Evolutionary conservation across 2,888 invertebrate genomes (phyloP), one percentile per base, ranked within the genome.

Genomic region (Drosophila neotestacea): DNA sequence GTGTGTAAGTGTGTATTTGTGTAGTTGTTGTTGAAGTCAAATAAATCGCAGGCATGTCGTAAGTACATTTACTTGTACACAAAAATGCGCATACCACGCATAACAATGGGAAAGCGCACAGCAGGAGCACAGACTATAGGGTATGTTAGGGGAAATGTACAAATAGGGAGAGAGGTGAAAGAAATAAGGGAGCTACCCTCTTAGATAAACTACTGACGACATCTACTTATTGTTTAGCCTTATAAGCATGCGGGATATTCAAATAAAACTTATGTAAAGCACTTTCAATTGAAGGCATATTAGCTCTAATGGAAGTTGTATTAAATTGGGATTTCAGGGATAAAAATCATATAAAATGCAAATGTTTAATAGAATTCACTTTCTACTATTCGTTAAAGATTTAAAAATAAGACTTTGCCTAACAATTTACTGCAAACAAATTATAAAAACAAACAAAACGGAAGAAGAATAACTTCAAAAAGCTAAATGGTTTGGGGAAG

Each of bases 11-110:
- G 51, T 64, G 36, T 66, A 36, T 36, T 22, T 50, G 32, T 50
- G 6, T 55, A 63, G 50, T 65, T 55, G 58, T 62, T 82, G 59
- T 56, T 61, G 54, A 58, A 83, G 88, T 71, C 78, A 84, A 88
- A 84, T 88, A 84, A 84, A 88, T 88, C 89, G 81, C 66, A 62
- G 67, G 80, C 88, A 77, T 85, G 88, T 76, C 68, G 62, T 62
- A 74, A 62, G 78, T 79, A 67, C 79, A 80, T 73, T 59, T 80
- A 65, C 78, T 70, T 66, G 70, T 76, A 76, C 55, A 68, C 72
- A 80, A 38, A 80, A 73, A 77, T 84, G 80, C 86, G 85, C 81
- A 77, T 75, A 81, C 69, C 75, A 77, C 69, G 87, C 81, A 81
- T 86, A 86, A 86, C 87, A 84, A 84, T 83, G 13, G 58, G 69